These are phyloP conservation scores for Zootoca vivipara DNA, from an alignment of 2,113 vertebrate genomes.

Conservation along the genomic window DNA sequence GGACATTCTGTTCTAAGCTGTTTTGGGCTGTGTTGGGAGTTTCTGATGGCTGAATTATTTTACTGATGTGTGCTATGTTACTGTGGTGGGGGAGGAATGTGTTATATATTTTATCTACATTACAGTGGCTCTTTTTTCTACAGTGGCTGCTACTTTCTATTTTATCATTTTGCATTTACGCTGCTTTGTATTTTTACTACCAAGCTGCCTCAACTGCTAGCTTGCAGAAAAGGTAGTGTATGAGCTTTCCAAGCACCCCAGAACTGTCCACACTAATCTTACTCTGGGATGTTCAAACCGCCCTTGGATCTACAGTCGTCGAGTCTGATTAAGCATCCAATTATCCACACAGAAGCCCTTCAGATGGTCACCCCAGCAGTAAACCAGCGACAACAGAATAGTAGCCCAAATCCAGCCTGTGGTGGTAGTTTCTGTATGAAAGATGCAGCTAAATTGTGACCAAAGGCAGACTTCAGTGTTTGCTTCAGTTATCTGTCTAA, in stretches of 20 bases:
- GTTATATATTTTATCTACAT: too few species aligned
- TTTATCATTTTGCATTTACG: not conserved
- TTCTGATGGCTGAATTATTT: not conserved
- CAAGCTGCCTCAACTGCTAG: not conserved
- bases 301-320: not conserved
- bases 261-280: not conserved
- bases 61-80: not conserved
- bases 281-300: not conserved
- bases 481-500: not conserved
- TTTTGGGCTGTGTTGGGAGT: not conserved
- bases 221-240: not conserved
- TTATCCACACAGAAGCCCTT: not conserved
- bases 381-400: not conserved
- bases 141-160: not conserved
- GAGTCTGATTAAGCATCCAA: not conserved
- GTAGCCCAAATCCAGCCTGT: not conserved
- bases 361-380: not conserved
- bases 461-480: not conserved
- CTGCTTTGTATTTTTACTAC: not conserved
- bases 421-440: not conserved
- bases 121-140: not conserved
- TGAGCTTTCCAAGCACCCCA: too few species aligned
- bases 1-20: not conserved
- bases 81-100: too few species aligned
- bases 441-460: not conserved